Percentiles rank a stretch among this genome's conserved stretches.
Evolutionary conservation across 2,797 vertebrate genomes (phyloP).

Genomic region (Amblyraja radiata): DNA sequence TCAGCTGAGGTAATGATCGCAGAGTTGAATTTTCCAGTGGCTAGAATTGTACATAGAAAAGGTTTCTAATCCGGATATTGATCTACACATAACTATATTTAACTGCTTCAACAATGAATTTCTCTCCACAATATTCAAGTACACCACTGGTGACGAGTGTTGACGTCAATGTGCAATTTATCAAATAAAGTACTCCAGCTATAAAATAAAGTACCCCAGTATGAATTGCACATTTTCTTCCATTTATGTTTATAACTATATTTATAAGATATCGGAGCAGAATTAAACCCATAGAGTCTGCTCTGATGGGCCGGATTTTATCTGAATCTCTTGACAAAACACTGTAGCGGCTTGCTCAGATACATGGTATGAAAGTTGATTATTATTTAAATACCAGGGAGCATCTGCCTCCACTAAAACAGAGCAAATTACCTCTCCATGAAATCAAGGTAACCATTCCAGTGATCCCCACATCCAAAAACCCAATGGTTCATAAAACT

Average conservation of each 20-base stretch:
- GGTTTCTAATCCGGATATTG: not conserved
- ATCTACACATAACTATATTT: not conserved
- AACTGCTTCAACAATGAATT: not conserved
- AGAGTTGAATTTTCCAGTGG: not conserved
- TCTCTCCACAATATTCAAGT: not conserved
- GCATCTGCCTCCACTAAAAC: no score
- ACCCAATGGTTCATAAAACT: not conserved
- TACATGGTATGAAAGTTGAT: not conserved
- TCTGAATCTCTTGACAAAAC: no score
- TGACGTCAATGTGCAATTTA: not conserved
- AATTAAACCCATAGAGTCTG: no score
- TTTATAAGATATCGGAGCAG: no score
- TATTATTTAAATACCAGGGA: not conserved
- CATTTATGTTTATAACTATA: no score
- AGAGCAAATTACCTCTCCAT: no score
- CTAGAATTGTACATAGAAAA: not conserved
- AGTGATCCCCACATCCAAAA: not conserved
- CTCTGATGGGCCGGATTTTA: no score
- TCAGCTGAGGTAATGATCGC: not conserved
- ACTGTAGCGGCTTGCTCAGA: not conserved
- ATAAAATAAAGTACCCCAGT: no score
- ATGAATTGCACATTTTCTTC: no score
- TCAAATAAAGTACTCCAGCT: not conserved
- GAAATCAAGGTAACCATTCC: not conserved
- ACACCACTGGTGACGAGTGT: not conserved